phyloP scores from a whole-genome alignment of 2,888 invertebrate genomes.

The Cheilosia vernalis region DNA sequence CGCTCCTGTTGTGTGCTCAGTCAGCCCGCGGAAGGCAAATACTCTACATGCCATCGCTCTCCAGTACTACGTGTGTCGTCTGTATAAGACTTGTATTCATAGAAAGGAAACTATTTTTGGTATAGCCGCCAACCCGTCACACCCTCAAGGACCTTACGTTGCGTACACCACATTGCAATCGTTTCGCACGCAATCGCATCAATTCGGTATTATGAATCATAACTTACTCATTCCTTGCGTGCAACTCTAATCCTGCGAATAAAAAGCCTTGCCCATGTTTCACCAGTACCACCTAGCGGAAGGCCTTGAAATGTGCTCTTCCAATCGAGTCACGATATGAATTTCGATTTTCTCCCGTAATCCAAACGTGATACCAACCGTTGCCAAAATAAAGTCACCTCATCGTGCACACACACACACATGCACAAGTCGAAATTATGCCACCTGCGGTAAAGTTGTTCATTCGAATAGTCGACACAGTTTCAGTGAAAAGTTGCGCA shows the following conservation, averaged over 20 bases:
- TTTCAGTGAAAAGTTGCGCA: constrained; percentile 1
- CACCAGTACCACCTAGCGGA: constrained; percentile 24
- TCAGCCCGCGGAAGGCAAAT: constrained; percentile 65
- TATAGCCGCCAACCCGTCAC: background rate
- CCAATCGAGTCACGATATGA: constrained; percentile 53
- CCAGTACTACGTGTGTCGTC: background rate
- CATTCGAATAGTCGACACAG: constrained; percentile 1
- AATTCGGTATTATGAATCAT: constrained; percentile 11
- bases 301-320: constrained; percentile 46
- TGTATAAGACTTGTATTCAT: constrained; percentile 1
- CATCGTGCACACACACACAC: background rate
- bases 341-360: constrained; percentile 61
- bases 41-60: constrained; percentile 48
- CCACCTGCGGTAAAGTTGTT: constrained; percentile 1
- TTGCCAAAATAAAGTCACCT: constrained; percentile 46
- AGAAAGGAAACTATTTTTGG: background rate
- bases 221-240: constrained; percentile 39
- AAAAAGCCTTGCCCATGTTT: constrained; percentile 47
- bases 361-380: constrained; percentile 37
- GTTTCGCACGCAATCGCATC: constrained; percentile 27
- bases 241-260: constrained; percentile 10
- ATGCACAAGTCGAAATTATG: background rate
- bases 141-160: background rate
- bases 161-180: background rate
- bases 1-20: constrained; percentile 66